Evolutionary conservation across 2,888 invertebrate genomes (phyloP).

Genomic region (Rhodophaea formosa): DNA sequence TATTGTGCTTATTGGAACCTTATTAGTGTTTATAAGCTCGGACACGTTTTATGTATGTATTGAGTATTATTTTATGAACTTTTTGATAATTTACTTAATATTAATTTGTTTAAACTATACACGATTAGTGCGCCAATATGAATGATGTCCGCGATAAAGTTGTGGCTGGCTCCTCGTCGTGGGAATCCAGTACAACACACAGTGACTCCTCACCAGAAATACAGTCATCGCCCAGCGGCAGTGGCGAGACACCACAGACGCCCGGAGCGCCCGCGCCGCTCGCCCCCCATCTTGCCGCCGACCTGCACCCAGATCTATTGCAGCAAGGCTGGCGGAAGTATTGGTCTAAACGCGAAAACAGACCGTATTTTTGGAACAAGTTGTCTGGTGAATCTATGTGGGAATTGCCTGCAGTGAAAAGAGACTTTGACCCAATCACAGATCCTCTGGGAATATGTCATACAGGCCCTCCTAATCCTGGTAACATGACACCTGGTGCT

Average conservation of each 20-base stretch:
- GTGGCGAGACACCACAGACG: constrained; percentile 78
- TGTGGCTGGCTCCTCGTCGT: constrained; percentile 70
- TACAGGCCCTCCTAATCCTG: constrained; percentile 66
- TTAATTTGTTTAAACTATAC: constrained; percentile 24
- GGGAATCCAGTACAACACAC: constrained; percentile 64
- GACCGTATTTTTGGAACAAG: constrained; percentile 98
- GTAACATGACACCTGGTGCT: constrained; percentile 78
- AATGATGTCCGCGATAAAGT: constrained; percentile 79
- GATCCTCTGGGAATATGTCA: constrained; percentile 93
- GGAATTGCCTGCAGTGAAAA: constrained; percentile 94
- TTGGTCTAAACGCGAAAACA: constrained; percentile 97
- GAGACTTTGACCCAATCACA: constrained; percentile 94
- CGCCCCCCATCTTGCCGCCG: constrained; percentile 70
- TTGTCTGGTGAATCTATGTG: constrained; percentile 97
- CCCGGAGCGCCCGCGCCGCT: constrained; percentile 81
- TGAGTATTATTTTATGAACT: constrained; percentile 8
- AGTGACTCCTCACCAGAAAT: constrained; percentile 72
- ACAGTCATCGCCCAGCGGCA: constrained; percentile 68
- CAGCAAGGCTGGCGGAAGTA: constrained; percentile 98
- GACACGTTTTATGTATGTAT: constrained; percentile 18
- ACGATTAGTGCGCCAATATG: constrained; percentile 54
- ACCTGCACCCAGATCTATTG: constrained; percentile 73
- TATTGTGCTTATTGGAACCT: constrained; percentile 57
- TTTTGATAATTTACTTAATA: constrained; percentile 5
- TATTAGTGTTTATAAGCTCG: constrained; percentile 39